Percentiles rank a stretch among this genome's conserved stretches.
These are phyloP conservation scores for Xiphophorus birchmanni DNA, from an alignment of 2,797 vertebrate species.

Conservation along the genomic window DNA sequence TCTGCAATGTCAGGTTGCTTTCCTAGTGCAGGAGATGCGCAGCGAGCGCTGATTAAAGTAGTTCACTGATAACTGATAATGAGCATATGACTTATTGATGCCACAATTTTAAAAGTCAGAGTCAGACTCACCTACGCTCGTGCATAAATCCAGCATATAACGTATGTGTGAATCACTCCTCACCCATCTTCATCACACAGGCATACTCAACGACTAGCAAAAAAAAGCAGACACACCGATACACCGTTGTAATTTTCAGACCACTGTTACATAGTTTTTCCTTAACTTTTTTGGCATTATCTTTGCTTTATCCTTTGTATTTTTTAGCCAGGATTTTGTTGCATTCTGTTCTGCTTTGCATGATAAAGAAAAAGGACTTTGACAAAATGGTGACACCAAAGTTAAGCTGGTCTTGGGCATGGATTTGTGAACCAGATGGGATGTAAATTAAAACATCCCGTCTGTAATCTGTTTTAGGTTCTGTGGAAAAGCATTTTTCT, in stretches of 20 bases:
- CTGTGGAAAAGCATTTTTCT: not conserved
- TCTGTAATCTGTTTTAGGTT: not conserved
- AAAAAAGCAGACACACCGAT: not conserved
- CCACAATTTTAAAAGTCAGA: not conserved
- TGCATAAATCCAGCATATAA: not conserved
- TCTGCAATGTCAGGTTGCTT: not conserved
- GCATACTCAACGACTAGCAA: not conserved
- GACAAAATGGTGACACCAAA: not conserved
- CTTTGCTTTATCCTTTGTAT: not conserved
- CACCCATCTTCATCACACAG: not conserved
- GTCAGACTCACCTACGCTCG: not conserved
- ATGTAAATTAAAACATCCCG: not conserved
- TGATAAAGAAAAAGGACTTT: not conserved
- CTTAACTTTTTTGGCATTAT: not conserved
- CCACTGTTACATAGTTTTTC: not conserved
- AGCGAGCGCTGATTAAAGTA: not conserved
- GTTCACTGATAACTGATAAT: not conserved
- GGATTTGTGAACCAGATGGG: not conserved
- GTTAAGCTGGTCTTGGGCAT: not conserved
- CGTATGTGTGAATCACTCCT: not conserved
- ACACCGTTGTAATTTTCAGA: not conserved
- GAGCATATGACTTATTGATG: not conserved
- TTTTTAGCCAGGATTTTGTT: not conserved
- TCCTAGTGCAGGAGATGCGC: not conserved
- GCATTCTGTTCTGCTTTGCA: not conserved